Evolutionary conservation across 2,888 invertebrate species (phyloP).

Genomic region (Noctua fimbriata): DNA sequence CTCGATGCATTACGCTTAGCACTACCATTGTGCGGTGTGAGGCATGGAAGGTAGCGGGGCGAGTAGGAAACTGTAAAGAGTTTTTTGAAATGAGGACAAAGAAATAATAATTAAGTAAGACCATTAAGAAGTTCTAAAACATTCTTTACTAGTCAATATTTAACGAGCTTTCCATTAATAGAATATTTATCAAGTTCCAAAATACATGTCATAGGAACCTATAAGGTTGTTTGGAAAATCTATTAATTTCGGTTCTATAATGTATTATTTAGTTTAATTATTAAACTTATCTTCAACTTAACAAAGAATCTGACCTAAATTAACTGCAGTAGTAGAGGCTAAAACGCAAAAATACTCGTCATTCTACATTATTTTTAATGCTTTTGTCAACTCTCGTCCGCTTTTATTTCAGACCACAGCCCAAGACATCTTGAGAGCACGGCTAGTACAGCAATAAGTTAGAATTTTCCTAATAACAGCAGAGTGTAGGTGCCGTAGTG

Average conservation of each 20-base stretch:
- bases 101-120: not conserved
- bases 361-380: not conserved
- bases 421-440: constrained; percentile 71
- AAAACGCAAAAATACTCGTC: not conserved
- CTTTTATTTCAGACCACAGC: constrained; percentile 61
- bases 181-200: not conserved
- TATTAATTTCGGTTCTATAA: not conserved
- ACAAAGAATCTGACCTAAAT: not conserved
- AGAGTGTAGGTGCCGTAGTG: constrained; percentile 65
- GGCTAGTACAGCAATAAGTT: constrained; percentile 84
- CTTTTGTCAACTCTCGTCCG: not conserved
- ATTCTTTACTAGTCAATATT: not conserved
- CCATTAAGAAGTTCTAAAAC: not conserved
- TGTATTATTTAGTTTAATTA: not conserved
- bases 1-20: constrained; percentile 80
- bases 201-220: not conserved
- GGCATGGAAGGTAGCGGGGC: constrained; percentile 59
- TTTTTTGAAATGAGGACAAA: not conserved
- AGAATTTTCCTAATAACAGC: constrained; percentile 87
- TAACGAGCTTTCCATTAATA: not conserved
- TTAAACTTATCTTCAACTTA: not conserved
- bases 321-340: not conserved
- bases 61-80: not conserved
- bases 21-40: constrained; percentile 37
- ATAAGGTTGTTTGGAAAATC: not conserved